Conservation (phyloP, 2,113 vertebrate species). For the Aramus guarauna region DNA sequence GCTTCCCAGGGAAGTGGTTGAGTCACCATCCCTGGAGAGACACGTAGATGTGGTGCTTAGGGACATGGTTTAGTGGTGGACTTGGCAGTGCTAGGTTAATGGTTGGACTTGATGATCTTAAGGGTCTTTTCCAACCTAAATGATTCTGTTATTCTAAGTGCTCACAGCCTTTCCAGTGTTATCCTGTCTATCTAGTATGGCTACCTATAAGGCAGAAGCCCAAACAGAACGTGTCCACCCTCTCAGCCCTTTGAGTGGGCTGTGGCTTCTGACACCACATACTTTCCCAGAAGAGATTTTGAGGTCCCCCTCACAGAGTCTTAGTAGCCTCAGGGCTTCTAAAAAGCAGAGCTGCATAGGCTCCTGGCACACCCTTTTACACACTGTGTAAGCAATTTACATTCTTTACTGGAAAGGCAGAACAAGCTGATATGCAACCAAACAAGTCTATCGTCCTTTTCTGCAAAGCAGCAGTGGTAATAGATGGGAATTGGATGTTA, state of each 20-base stretch:
- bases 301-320: background rate
- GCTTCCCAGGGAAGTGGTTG: background rate
- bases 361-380: background rate
- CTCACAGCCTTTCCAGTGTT: background rate
- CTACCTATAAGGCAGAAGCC: background rate
- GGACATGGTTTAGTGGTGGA: background rate
- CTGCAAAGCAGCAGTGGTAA: background rate
- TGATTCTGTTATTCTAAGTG: background rate
- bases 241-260: background rate
- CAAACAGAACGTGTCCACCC: fast-evolving
- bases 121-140: background rate
- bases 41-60: fast-evolving
- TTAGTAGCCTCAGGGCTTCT: background rate
- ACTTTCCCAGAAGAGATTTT: background rate
- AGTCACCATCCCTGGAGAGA: background rate
- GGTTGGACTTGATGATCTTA: background rate
- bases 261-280: background rate
- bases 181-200: background rate
- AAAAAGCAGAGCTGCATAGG: background rate
- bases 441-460: background rate
- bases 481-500: background rate
- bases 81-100: background rate
- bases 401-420: constrained; percentile 4
- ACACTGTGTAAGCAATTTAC: background rate
- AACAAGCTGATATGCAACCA: background rate